Conservation (phyloP, 2,797 vertebrate genomes). For the Coendou prehensilis region DNA sequence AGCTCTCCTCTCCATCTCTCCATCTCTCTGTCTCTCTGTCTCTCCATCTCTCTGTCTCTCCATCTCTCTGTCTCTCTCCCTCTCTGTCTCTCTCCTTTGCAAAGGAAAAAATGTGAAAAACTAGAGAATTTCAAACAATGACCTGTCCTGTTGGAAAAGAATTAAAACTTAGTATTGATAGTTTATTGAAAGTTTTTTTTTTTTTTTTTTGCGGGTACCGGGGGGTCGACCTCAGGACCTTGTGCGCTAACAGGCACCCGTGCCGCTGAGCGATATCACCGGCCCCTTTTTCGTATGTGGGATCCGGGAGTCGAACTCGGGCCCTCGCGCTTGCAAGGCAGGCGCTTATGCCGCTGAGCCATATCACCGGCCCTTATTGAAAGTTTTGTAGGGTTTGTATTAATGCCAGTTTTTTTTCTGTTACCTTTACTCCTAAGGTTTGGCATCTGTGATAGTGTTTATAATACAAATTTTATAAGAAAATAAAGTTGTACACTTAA, state of each 20-base stretch:
- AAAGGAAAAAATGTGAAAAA: slow-evolving; percentile 35
- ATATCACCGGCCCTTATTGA: too few relatives aligned
- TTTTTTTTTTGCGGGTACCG: too few relatives aligned
- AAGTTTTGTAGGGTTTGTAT: background rate
- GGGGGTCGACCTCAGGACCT: too few relatives aligned
- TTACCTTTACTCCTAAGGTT: slow-evolving; percentile 41
- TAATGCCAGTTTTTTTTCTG: background rate
- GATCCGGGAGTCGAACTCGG: too few relatives aligned
- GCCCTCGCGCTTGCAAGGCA: too few relatives aligned
- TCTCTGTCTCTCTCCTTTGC: background rate
- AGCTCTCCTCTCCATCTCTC: too few relatives aligned
- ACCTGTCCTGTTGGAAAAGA: slow-evolving; percentile 28
- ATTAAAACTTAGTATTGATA: slow-evolving; percentile 12
- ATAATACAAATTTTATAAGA: background rate
- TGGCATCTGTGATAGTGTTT: slow-evolving; percentile 37
- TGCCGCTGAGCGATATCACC: too few relatives aligned
- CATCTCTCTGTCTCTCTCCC: background rate
- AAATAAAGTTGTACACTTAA: background rate
- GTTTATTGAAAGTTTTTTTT: slow-evolving; percentile 33
- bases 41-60: too few relatives aligned
- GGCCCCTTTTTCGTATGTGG: too few relatives aligned
- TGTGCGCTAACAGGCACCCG: too few relatives aligned
- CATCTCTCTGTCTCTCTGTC: background rate
- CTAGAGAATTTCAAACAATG: slow-evolving; percentile 35
- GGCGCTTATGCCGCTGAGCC: too few relatives aligned